Percentiles rank a stretch among this genome's conserved stretches.
These are phyloP conservation scores for Corythaeola cristata DNA, from an alignment of 2,113 vertebrate species.

Conservation along the genomic window DNA sequence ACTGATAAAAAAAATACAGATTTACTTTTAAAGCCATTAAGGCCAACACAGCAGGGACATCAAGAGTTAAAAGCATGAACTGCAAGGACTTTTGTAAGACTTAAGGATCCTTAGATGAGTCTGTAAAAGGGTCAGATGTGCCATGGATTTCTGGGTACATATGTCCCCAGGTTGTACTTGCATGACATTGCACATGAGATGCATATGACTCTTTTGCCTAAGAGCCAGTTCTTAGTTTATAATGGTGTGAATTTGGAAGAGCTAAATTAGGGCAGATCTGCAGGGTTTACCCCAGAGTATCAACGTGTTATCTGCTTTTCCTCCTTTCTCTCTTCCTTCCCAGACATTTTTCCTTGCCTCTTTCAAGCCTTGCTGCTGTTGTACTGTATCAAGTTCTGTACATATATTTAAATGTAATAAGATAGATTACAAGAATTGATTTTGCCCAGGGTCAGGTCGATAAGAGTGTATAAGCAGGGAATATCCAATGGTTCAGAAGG, in stretches of 20 bases:
- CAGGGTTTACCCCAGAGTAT: background rate
- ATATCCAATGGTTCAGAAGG: background rate
- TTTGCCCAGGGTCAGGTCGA: conserved; percentile 55
- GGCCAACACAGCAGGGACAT: background rate
- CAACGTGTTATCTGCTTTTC: background rate
- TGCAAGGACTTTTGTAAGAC: background rate
- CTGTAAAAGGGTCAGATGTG: background rate
- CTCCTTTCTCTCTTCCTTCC: background rate
- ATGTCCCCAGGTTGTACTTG: background rate
- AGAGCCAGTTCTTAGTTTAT: background rate
- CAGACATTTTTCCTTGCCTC: background rate
- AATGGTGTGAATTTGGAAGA: background rate
- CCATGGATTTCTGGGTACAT: background rate
- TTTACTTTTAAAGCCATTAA: background rate
- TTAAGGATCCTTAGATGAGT: background rate
- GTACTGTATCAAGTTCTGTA: background rate
- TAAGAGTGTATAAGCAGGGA: conserved; percentile 56
- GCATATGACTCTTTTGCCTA: background rate
- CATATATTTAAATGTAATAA: conserved; percentile 72
- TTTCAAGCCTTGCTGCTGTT: background rate
- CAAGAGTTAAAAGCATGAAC: background rate
- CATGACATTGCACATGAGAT: background rate
- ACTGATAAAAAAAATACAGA: background rate
- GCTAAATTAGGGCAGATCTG: background rate
- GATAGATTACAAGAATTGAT: conserved; percentile 63